These are phyloP conservation scores for Capreolus pygargus DNA, from an alignment of 2,113 vertebrate genomes.

Conservation along the genomic window DNA sequence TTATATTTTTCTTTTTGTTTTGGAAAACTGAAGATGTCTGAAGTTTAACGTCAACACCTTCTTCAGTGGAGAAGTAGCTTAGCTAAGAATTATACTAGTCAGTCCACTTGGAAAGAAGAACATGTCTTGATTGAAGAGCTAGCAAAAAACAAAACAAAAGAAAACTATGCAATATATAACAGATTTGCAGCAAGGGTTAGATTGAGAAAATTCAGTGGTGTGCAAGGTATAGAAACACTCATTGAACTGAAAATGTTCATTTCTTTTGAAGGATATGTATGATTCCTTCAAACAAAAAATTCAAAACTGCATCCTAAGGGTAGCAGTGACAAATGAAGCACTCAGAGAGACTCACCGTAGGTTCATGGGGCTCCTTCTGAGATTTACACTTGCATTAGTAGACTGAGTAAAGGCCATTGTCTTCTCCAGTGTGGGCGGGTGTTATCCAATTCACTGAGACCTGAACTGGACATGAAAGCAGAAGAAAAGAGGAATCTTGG, in stretches of 20 bases:
- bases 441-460: neutral
- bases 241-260: conserved; percentile 14
- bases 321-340: conserved; percentile 67
- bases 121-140: conserved; percentile 2
- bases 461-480: neutral
- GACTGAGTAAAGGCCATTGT: neutral
- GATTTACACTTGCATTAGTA: neutral
- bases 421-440: neutral
- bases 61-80: neutral
- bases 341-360: neutral
- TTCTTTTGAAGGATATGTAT: neutral
- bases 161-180: neutral
- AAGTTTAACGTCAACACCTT: conserved; percentile 39
- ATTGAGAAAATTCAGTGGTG: conserved; percentile 20
- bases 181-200: conserved; percentile 38
- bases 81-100: conserved; percentile 8
- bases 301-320: conserved; percentile 32
- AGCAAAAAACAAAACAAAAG: neutral
- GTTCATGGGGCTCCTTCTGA: neutral
- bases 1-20: conserved; percentile 33
- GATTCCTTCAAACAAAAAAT: conserved; percentile 55
- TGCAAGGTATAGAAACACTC: conserved; percentile 33
- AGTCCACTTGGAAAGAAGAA: neutral
- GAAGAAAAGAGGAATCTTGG: neutral
- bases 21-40: conserved; percentile 46